Base-by-base conservation (phyloP, 2,797 vertebrate species). In the Chiroxiphia lanceolata region DNA sequence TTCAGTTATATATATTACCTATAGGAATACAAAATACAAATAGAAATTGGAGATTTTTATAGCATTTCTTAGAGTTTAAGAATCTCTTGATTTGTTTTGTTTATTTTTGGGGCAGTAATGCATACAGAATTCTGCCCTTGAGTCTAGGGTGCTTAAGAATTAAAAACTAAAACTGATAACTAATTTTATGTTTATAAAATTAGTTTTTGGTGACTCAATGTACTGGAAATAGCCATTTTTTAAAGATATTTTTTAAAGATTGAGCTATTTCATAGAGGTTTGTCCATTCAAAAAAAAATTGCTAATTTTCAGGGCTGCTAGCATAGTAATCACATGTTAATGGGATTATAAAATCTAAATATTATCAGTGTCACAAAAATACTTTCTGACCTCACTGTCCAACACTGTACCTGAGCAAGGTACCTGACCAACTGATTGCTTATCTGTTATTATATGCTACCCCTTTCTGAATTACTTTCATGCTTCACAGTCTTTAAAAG, bases 1-100 rank as follows among this genome's bases (percentile, higher is more conserved):
- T 80, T 94, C 95, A 61, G 67, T 69, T 86, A 61, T 27, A 21
- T 65, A 48, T 63, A 93, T 81, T 92, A 86, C 61, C 70, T 96
- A 87, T 50, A 92, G 65, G 87, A 97, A 95, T 83, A 64, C 56
- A 95, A 97, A 96, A 94, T 65, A 94, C 71, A 97, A 97, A 87
- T 18, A 95, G 78, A 96, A 96, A 69, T 91, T 36, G 31, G n/a
- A 95, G 44, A 67, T 92, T 96, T 95, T 89, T 90, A 79, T 80
- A 95, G 44, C 51, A 96, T 93, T 96, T 92, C 68, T 91, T 80
- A 90, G 48, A 78, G 36, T 34, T 90, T 91, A 93, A 91, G 60
- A 89, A 90, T 70, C 59, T 94, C 44, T 33, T 33, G 15, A 40
- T 96, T 91, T 87, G 53, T 67, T 80, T 93, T 83, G n/a, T 54